A percentile compares a stretch with the other conserved stretches of the same genome.
Conservation (phyloP, 2,888 invertebrate species). For the Adela reaumurella region DNA sequence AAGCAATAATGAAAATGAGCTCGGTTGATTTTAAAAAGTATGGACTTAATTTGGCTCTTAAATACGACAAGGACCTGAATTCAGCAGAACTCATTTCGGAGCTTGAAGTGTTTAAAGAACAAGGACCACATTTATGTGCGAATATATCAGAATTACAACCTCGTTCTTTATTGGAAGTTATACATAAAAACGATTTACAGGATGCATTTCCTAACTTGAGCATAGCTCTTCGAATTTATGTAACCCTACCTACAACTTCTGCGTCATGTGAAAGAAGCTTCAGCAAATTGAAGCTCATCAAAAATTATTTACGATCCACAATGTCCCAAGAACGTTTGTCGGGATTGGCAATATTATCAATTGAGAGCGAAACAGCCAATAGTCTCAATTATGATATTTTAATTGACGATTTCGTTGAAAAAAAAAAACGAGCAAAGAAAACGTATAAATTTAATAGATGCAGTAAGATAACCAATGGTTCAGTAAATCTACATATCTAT, state of each 20-base stretch:
- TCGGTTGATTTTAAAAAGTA: not conserved
- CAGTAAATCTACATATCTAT: too few species aligned
- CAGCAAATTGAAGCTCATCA: constrained; percentile 1
- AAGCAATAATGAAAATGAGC: too few species aligned
- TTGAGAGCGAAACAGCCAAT: not conserved
- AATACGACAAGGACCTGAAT: too few species aligned
- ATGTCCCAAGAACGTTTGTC: not conserved
- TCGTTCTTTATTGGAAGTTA: not conserved
- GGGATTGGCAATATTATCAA: not conserved
- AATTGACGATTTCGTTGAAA: not conserved
- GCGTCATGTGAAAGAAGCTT: constrained; percentile 1
- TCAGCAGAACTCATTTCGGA: too few species aligned
- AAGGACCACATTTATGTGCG: too few species aligned
- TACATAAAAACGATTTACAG: not conserved
- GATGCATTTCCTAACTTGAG: constrained; percentile 1
- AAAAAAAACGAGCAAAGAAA: not conserved
- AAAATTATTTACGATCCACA: not conserved
- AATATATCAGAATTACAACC: too few species aligned
- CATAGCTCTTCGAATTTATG: too few species aligned
- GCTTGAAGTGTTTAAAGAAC: too few species aligned
- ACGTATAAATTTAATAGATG: too few species aligned
- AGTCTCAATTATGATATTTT: constrained; percentile 1
- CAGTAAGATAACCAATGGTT: too few species aligned
- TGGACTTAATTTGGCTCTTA: not conserved
- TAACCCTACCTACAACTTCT: not conserved